These are phyloP conservation scores for Emydura subglobosa DNA, from an alignment of 2,113 vertebrate genomes.

Conservation along the genomic window DNA sequence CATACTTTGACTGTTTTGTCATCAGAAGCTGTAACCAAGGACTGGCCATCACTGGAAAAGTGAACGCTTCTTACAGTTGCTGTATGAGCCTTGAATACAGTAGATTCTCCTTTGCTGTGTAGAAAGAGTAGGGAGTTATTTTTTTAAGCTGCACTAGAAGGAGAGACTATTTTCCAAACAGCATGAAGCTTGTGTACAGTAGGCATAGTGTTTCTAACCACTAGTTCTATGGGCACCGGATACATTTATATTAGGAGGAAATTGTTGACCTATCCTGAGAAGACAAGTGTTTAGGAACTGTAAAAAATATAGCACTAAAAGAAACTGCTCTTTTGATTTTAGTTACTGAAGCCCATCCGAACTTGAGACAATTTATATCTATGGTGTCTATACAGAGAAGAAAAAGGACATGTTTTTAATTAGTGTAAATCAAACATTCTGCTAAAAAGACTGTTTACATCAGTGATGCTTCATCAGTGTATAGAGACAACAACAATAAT, in stretches of 20 bases:
- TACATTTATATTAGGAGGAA: neutral
- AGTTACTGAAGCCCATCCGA: neutral
- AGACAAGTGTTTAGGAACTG: neutral
- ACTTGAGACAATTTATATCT: neutral
- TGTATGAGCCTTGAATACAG: constrained; percentile 91
- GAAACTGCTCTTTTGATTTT: neutral
- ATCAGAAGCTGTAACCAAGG: constrained; percentile 92
- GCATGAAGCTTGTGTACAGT: neutral
- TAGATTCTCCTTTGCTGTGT: constrained; percentile 92
- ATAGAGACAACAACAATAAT: neutral
- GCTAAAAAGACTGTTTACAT: neutral
- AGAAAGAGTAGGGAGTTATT: neutral
- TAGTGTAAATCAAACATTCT: neutral
- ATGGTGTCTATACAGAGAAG: neutral
- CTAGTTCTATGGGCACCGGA: neutral
- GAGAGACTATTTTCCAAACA: neutral
- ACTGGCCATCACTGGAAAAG: constrained; percentile 93
- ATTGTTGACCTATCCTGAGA: neutral
- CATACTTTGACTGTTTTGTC: constrained; percentile 98
- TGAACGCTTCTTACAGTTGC: constrained; percentile 91
- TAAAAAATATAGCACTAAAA: neutral
- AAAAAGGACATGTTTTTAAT: neutral
- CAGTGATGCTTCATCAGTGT: neutral
- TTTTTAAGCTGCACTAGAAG: neutral
- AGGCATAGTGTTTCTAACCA: neutral